These are phyloP conservation scores for Paratrypauchen microcephalus DNA, from an alignment of 2,797 vertebrate genomes.

Conservation along the genomic window DNA sequence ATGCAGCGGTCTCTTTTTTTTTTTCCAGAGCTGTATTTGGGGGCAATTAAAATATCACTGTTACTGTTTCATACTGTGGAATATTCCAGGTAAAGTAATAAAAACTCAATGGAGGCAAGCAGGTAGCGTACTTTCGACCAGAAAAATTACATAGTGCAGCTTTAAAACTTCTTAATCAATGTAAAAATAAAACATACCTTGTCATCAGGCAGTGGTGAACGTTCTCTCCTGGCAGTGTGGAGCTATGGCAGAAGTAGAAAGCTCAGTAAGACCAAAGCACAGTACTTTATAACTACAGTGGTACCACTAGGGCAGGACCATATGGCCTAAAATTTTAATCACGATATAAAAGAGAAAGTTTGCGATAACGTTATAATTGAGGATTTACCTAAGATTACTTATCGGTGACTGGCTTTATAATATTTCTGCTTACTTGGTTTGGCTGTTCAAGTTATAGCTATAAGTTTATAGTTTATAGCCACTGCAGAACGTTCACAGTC, in stretches of 20 bases:
- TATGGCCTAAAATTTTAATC: too few relatives aligned
- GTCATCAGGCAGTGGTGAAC: constrained; percentile 74
- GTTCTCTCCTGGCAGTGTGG: constrained; percentile 74
- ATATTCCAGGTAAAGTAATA: neutral
- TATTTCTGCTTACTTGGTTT: too few relatives aligned
- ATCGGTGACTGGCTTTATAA: too few relatives aligned
- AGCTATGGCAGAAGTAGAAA: constrained; percentile 54
- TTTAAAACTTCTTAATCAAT: neutral
- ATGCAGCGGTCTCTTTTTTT: too few relatives aligned
- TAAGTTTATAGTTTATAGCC: too few relatives aligned
- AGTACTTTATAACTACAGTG: neutral
- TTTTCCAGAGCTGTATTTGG: too few relatives aligned
- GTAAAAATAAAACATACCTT: constrained; percentile 50
- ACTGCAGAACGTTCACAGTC: too few relatives aligned
- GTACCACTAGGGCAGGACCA: neutral
- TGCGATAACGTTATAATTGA: too few relatives aligned
- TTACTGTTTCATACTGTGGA: neutral
- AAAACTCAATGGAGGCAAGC: neutral
- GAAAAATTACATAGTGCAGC: neutral
- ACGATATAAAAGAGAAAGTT: too few relatives aligned
- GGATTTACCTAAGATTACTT: too few relatives aligned
- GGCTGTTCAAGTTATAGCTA: too few relatives aligned
- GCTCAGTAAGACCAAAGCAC: neutral
- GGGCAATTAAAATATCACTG: too few relatives aligned
- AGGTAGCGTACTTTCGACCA: neutral